Base-by-base conservation (phyloP, 2,888 invertebrate genomes). In the Parnassius smintheus region DNA sequence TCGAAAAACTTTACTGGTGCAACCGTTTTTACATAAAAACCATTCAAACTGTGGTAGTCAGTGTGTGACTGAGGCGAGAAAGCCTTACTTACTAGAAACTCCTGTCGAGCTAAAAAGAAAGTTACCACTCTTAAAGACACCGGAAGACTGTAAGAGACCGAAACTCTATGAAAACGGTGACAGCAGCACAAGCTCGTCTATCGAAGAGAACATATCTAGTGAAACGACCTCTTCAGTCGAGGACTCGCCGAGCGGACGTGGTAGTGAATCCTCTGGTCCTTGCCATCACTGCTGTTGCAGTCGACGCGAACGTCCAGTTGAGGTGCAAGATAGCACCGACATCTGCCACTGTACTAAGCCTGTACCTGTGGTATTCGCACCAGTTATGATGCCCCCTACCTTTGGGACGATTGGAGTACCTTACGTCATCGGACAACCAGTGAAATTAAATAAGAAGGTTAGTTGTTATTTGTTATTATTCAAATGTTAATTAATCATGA, bases 371-470 rank as follows among this genome's bases (percentile, higher is more conserved):
- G 86, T 90, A 0, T 85, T 91, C 61, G 83, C 91, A 1, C 87
- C 90, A 66, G 79, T 88, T 0, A 90, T 91, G 90, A 83, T 91
- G 82, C 85, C 89, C 0, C 81, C 87, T 0, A 75, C 90, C 1
- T 88, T 83, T 13, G 85, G 86, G 0, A 75, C 80, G 0, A 72
- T 87, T 0, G 84, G 82, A 0, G 75, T 86, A 0, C 90, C 88
- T 0, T 91, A 88, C 42, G 74, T 91, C 11, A 62, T 90, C 59
- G 86, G 89, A 25, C 81, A 71, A 3, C 65, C 78, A 2, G 72
- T 74, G 0, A 86, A 84, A 68, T 56, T 70, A 0, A 73, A 69
- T 25, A 88, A 88, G 1, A 85, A 86, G 85, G 89, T 89, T 65
- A 69, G 85, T 72, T 55, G 7, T 35, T 35, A 7, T 35, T 35